Conservation (phyloP, 2,113 vertebrate genomes). For the Chaenocephalus aceratus region DNA sequence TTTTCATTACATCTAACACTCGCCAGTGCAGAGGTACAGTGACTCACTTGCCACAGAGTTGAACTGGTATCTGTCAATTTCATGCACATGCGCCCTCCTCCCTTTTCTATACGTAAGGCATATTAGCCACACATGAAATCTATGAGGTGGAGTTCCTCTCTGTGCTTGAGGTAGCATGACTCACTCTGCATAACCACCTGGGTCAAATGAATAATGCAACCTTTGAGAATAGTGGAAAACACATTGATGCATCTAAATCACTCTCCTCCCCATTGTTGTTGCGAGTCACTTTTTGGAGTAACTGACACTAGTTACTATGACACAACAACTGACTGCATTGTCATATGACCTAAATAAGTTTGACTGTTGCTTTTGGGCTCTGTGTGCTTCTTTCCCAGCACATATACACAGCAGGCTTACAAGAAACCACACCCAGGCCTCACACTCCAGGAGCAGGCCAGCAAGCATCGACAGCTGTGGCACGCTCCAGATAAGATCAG, state of each 20-base stretch:
- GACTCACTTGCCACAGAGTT: slow-evolving; percentile 48
- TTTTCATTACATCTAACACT: slow-evolving; percentile 50
- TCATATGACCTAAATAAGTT: slow-evolving; percentile 64
- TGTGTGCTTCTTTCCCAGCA: slow-evolving; percentile 35
- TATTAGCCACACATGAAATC: slow-evolving; percentile 40
- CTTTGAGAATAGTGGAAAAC: slow-evolving; percentile 58
- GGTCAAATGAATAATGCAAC: slow-evolving; percentile 66
- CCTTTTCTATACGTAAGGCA: slow-evolving; percentile 20
- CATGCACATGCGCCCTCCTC: slow-evolving; percentile 5
- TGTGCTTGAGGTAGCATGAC: slow-evolving; percentile 49
- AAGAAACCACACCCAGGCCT: slow-evolving; percentile 73
- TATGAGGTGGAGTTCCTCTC: slow-evolving; percentile 43
- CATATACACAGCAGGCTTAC: slow-evolving; percentile 46
- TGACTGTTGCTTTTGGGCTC: slow-evolving; percentile 37
- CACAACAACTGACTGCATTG: neutral
- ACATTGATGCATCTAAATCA: slow-evolving; percentile 14
- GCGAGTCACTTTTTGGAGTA: slow-evolving; percentile 12
- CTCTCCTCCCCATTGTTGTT: neutral
- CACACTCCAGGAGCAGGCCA: slow-evolving; percentile 45
- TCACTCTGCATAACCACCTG: slow-evolving; percentile 53
- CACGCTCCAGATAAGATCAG: slow-evolving; percentile 69
- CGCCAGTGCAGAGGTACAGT: slow-evolving; percentile 47
- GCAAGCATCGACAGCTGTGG: slow-evolving; percentile 54
- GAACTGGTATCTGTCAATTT: slow-evolving; percentile 39
- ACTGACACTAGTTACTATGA: slow-evolving; percentile 20